Evolutionary conservation across 2,888 invertebrate species (phyloP).

Genomic region (Leucophenga montana): DNA sequence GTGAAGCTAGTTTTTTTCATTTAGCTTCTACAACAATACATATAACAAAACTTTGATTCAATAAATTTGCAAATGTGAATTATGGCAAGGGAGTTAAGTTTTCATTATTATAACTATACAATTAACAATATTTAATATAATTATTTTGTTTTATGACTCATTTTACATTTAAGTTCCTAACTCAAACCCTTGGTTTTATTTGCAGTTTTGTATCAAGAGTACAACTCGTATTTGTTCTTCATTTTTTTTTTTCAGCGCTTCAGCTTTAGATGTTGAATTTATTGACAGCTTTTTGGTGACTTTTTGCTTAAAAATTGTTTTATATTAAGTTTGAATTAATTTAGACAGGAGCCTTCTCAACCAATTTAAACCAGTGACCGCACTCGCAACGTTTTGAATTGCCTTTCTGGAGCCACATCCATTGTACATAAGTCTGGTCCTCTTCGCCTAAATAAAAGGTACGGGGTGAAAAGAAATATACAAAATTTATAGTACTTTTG

Average conservation of each 20-base stretch:
- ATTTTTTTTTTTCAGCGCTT: slow-evolving; percentile 43
- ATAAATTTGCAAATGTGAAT: slow-evolving; percentile 25
- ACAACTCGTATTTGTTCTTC: slow-evolving; percentile 31
- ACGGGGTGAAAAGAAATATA: background rate
- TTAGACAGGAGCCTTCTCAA: slow-evolving; percentile 84
- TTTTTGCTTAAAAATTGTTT: slow-evolving; percentile 63
- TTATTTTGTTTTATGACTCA: too few species aligned
- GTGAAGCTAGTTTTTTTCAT: too few species aligned
- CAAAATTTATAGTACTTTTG: background rate
- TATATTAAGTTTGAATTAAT: slow-evolving; percentile 62
- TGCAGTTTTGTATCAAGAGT: slow-evolving; percentile 7
- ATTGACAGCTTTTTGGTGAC: slow-evolving; percentile 65
- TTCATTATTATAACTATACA: slow-evolving; percentile 9
- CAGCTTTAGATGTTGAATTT: slow-evolving; percentile 43
- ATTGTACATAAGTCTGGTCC: slow-evolving; percentile 89
- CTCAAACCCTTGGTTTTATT: slow-evolving; percentile 29
- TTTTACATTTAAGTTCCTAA: background rate
- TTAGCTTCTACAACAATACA: background rate
- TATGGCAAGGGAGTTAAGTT: too few species aligned
- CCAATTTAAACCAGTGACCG: slow-evolving; percentile 96
- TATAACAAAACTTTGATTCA: slow-evolving; percentile 16
- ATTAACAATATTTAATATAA: too few species aligned
- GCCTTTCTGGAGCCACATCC: slow-evolving; percentile 96
- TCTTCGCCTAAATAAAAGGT: slow-evolving; percentile 80
- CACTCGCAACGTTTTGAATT: slow-evolving; percentile 94